Percentiles rank a stretch among this genome's conserved stretches.
Conservation (phyloP, 2,888 invertebrate genomes). For the Acleris emargana region DNA sequence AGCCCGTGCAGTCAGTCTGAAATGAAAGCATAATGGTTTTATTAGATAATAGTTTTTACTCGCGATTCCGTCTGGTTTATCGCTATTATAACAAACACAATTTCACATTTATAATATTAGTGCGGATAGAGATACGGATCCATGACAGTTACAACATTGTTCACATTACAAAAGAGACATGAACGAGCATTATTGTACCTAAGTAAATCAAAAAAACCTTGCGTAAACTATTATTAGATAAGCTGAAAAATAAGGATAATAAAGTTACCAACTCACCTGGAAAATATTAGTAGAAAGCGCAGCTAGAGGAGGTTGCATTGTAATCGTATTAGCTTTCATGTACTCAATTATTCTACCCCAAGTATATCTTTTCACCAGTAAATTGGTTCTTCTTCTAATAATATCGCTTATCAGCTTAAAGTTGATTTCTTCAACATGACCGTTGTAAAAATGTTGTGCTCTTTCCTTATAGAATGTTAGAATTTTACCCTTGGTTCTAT, state of each 20-base stretch:
- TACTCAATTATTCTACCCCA: constrained; percentile 90
- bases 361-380: constrained; percentile 90
- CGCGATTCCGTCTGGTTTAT: too few species aligned
- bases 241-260: neutral
- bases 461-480: constrained; percentile 94
- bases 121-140: too few species aligned
- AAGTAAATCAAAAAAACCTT: too few species aligned
- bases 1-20: constrained; percentile 90
- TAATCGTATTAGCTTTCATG: constrained; percentile 88
- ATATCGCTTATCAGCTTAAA: constrained; percentile 92
- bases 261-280: constrained; percentile 77
- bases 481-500: constrained; percentile 90
- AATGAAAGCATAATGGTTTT: constrained; percentile 49
- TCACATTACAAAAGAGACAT: too few species aligned
- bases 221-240: neutral
- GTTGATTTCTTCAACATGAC: constrained; percentile 93
- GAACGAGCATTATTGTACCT: too few species aligned
- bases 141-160: too few species aligned
- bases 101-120: too few species aligned
- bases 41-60: too few species aligned
- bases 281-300: constrained; percentile 93
- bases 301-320: constrained; percentile 89
- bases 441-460: constrained; percentile 93
- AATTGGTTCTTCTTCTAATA: constrained; percentile 91
- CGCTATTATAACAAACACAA: too few species aligned